A percentile compares a stretch with the other conserved stretches of the same genome.
These are phyloP conservation scores for Catostomus latipinnis DNA, from an alignment of 2,797 vertebrate genomes.

Conservation along the genomic window DNA sequence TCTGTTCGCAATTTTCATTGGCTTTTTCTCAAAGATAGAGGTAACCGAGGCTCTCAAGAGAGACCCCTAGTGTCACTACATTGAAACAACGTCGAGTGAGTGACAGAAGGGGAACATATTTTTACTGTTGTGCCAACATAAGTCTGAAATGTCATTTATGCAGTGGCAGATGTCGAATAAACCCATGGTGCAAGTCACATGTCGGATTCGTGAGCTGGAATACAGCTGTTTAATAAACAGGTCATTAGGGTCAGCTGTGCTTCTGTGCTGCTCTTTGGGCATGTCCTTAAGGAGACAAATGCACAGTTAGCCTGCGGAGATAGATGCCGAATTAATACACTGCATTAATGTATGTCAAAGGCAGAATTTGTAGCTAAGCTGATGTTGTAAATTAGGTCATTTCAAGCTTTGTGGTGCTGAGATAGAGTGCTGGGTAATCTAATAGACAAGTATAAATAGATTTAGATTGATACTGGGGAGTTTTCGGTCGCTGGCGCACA, in stretches of 20 bases:
- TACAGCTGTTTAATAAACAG: conserved; percentile 55
- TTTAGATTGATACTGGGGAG: conserved; percentile 61
- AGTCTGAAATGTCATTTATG: conserved; percentile 32
- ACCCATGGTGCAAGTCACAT: conserved; percentile 42
- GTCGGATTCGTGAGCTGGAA: conserved; percentile 49
- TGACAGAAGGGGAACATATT: too few relatives aligned
- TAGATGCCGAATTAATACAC: conserved; percentile 50
- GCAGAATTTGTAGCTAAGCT: conserved; percentile 55
- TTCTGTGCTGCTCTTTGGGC: conserved; percentile 27
- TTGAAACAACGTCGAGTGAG: too few relatives aligned
- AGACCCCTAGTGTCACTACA: too few relatives aligned
- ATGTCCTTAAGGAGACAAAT: conserved; percentile 30
- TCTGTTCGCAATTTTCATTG: too few relatives aligned
- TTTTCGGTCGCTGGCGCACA: conserved; percentile 40
- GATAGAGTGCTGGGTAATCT: conserved; percentile 49
- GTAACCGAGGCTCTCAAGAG: too few relatives aligned
- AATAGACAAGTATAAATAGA: conserved; percentile 66
- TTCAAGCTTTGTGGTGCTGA: conserved; percentile 47
- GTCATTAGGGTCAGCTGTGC: conserved; percentile 51
- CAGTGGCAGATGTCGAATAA: conserved; percentile 2
- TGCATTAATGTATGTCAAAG: conserved; percentile 60
- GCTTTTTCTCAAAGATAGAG: too few relatives aligned
- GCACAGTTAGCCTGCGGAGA: conserved; percentile 28
- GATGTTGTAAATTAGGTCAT: conserved; percentile 50
- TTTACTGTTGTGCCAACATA: conserved; percentile 30